Evolutionary conservation across 2,888 invertebrate genomes (phyloP).

Genomic region (Agapostemon virescens): DNA sequence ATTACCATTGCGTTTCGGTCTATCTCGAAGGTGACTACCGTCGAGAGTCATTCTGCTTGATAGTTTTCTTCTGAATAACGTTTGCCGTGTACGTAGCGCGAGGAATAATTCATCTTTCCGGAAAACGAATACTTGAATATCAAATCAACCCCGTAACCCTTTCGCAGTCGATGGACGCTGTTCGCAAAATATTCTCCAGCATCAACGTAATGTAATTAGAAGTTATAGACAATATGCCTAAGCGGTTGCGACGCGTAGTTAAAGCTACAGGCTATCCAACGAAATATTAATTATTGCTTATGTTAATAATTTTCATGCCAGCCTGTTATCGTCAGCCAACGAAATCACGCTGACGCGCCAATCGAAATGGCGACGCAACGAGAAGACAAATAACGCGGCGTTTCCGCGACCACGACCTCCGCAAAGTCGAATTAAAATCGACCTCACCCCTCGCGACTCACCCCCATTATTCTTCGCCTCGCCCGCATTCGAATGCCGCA

Average conservation of each 20-base stretch:
- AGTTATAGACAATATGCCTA: too few species aligned
- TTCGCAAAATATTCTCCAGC: too few species aligned
- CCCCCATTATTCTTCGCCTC: background rate
- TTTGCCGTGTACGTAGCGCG: background rate
- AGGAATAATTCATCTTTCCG: too few species aligned
- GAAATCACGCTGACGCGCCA: background rate
- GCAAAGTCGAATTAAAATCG: background rate
- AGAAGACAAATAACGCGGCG: background rate
- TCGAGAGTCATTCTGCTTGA: background rate
- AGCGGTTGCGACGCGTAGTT: too few species aligned
- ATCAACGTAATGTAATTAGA: too few species aligned
- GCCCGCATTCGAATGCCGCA: background rate
- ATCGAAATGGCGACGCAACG: background rate
- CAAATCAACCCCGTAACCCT: too few species aligned
- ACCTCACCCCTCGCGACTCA: background rate
- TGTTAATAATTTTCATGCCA: too few species aligned
- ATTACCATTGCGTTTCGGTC: background rate
- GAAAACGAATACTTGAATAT: too few species aligned
- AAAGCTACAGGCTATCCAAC: too few species aligned
- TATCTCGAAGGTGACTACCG: background rate
- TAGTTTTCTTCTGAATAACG: background rate
- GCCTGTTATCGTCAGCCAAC: too few species aligned
- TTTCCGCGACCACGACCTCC: background rate
- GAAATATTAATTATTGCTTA: too few species aligned
- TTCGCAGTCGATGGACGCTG: too few species aligned